These are phyloP conservation scores for Columba livia DNA, from an alignment of 2,113 vertebrate genomes.

Conservation along the genomic window DNA sequence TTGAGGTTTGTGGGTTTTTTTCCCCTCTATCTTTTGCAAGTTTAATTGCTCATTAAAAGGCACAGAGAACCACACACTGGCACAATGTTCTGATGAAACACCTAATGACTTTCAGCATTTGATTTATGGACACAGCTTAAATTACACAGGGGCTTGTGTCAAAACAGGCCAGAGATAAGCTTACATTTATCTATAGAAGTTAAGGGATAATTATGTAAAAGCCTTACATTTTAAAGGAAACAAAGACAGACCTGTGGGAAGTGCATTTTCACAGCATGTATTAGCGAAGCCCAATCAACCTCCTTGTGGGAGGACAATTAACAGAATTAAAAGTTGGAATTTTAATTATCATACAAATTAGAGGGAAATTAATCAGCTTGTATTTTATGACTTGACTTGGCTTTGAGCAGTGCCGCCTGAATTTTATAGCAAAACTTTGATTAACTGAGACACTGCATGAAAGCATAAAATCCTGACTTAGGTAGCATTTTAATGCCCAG, in stretches of 20 bases:
- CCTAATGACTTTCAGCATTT: constrained; percentile 53
- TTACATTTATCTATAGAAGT: constrained; percentile 59
- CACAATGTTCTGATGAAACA: constrained; percentile 44
- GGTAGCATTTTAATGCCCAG: background rate
- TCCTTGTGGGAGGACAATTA: constrained; percentile 79
- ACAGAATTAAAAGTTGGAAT: constrained; percentile 78
- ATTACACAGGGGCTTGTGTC: constrained; percentile 21
- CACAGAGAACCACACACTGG: background rate
- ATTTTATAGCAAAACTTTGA: constrained; percentile 75
- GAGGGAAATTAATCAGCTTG: constrained; percentile 78
- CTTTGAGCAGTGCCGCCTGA: constrained; percentile 35
- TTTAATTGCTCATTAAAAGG: constrained; percentile 62
- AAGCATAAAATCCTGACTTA: constrained; percentile 52
- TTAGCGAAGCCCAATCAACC: constrained; percentile 72
- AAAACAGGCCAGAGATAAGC: constrained; percentile 52
- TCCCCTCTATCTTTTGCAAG: background rate
- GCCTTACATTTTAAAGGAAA: constrained; percentile 48
- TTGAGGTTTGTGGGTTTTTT: background rate
- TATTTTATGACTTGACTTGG: constrained; percentile 69
- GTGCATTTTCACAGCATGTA: constrained; percentile 58
- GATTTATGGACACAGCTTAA: constrained; percentile 62
- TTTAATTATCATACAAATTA: constrained; percentile 86
- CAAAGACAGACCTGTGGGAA: constrained; percentile 63
- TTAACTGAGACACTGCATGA: constrained; percentile 75
- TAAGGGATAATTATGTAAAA: constrained; percentile 61